Evolutionary conservation across 2,797 vertebrate species (phyloP).

Genomic region (Anolis apletophallus): DNA sequence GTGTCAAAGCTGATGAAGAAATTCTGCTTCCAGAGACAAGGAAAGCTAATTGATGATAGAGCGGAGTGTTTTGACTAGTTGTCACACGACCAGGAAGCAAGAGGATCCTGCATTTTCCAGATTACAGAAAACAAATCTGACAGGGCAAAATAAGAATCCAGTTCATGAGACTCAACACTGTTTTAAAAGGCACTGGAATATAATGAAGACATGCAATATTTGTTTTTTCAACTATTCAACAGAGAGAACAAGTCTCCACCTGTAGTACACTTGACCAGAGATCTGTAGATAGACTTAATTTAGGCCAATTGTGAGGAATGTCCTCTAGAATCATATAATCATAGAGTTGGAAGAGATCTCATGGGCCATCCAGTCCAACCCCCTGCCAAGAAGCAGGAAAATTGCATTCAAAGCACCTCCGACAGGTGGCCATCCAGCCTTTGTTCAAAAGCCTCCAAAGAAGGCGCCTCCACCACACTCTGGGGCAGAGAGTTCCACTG

Average conservation of each 20-base stretch:
- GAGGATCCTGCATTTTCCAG: conserved; percentile 48
- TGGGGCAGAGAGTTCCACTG: no score
- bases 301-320: neutral
- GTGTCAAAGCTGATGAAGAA: conserved; percentile 14
- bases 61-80: conserved; percentile 46
- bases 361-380: no score
- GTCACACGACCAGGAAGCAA: conserved; percentile 12
- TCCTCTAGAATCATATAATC: no score
- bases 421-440: no score
- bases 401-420: no score
- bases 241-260: neutral
- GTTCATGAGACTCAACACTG: conserved; percentile 29
- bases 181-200: neutral
- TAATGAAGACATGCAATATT: accelerated
- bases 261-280: neutral
- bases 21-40: neutral
- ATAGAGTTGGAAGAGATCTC: no score
- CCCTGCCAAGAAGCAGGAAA: no score
- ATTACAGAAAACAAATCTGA: conserved; percentile 43
- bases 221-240: neutral
- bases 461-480: no score
- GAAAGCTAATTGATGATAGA: conserved; percentile 3
- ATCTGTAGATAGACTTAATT: neutral
- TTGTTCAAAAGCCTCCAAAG: no score
- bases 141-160: conserved; percentile 30